These are phyloP conservation scores for Creontiades dilutus DNA, from an alignment of 2,888 invertebrate genomes.

Conservation along the genomic window DNA sequence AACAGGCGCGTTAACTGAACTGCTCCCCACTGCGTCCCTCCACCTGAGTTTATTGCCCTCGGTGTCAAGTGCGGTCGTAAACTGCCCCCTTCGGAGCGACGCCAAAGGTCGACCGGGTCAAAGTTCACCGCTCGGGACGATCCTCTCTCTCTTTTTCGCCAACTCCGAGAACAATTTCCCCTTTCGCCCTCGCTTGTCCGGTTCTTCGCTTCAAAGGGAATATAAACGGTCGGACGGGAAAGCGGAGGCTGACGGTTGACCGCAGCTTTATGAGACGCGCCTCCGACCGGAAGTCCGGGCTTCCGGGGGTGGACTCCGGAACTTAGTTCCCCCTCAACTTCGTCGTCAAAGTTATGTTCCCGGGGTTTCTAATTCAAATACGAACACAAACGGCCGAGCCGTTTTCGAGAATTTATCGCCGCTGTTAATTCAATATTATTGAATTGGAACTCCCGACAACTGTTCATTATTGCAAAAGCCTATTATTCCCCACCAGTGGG, in stretches of 20 bases:
- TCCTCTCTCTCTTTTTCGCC: conserved; percentile 18
- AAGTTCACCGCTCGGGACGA: conserved; percentile 12
- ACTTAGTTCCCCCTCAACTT: background rate
- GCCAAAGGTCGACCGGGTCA: conserved; percentile 2
- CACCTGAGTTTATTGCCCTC: conserved; percentile 36
- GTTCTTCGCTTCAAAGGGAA: conserved; percentile 8
- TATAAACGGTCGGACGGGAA: background rate
- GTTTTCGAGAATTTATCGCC: background rate
- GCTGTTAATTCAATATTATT: conserved; percentile 10
- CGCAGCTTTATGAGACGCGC: conserved; percentile 29
- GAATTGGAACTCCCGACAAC: background rate
- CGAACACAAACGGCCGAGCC: background rate
- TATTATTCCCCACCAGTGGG: background rate
- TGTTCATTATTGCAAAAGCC: background rate
- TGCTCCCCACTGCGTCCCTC: background rate
- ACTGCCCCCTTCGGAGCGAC: background rate
- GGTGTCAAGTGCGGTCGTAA: conserved; percentile 42
- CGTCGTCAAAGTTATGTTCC: background rate
- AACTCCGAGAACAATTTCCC: conserved; percentile 4
- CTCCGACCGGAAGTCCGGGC: conserved; percentile 31
- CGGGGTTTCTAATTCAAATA: conserved; percentile 16
- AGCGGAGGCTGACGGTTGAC: background rate
- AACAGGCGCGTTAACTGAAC: conserved; percentile 21
- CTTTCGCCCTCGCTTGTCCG: background rate
- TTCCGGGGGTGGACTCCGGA: background rate